Evolutionary conservation across 2,888 invertebrate genomes (phyloP), one percentile per base, ranked within the genome.

Genomic region (Mythimna ferrago): DNA sequence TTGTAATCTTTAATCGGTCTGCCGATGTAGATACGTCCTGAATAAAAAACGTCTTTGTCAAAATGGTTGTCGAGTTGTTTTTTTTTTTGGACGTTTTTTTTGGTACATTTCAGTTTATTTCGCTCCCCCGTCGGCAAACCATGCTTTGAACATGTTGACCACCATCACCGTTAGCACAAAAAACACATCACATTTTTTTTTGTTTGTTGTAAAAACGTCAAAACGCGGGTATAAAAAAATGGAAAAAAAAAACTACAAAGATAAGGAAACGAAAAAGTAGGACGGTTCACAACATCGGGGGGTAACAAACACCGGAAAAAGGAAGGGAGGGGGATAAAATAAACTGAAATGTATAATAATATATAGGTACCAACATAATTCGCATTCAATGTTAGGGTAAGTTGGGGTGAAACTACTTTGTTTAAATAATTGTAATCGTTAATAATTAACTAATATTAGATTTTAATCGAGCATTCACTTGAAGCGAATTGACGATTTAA

Each of bases 271-370:
- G 81, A 81, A 83, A 86, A 84, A 87, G 48, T 77, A 87, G 89
- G 87, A 86, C 87, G 86, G 83, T 82, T 81, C 87, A 92, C 87
- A 91, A 92, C 89, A 91, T 83, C 86, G 65, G 54, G 78, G 44
- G 79, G 88, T 84, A 86, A 90, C 94, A 94, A 87, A 92, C 93
- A 95, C 93, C 94, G 90, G 92, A 63, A 87, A 48, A 91, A 90
- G 89, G 76, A 85, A 83, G 89, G 89, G 86, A 84, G 87, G 89
- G 92, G 89, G 89, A 90, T 89, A 94, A 95, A 95, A 95, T 95
- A 96, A 96, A 96, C 96, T 96, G 96, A 96, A 96, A 96, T 96
- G 96, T 96, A 95, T 95, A 95, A 93, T 93, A 94, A 93, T 93
- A 94, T 88, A 94, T 89, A 93, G 92, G 93, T 93, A 93, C 92